A percentile compares a stretch with the other conserved stretches of the same genome.
Conservation (phyloP, 2,113 vertebrate species). For the Bostrychus sinensis region DNA sequence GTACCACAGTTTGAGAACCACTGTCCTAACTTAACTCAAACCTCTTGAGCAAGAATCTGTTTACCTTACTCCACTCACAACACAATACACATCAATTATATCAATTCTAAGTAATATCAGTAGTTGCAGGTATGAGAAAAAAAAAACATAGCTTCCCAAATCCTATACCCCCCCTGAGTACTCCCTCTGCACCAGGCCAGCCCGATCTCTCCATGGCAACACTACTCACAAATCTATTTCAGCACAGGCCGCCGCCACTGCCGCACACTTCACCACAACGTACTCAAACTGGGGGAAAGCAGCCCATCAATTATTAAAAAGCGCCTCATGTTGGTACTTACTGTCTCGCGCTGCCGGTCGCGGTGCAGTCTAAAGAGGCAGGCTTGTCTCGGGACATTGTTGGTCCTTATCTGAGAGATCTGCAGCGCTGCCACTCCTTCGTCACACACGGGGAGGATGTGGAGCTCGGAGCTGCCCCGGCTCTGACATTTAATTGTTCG, state of each 20-base stretch:
- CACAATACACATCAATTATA: too few relatives aligned
- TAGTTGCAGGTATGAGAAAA: constrained; percentile 19
- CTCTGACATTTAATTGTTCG: constrained; percentile 67
- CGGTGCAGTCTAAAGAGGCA: constrained; percentile 5
- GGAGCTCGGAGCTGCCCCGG: constrained; percentile 50
- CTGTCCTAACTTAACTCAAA: too few relatives aligned
- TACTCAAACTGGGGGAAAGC: constrained; percentile 44
- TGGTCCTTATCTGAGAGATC: constrained; percentile 53
- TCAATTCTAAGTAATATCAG: too few relatives aligned
- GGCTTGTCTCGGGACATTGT: not conserved
- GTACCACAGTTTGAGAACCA: too few relatives aligned
- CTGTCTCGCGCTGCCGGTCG: constrained; percentile 46
- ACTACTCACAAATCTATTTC: constrained; percentile 71
- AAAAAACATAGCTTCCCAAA: constrained; percentile 46
- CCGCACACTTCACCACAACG: constrained; percentile 49
- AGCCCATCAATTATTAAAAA: constrained; percentile 69
- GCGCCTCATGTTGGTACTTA: constrained; percentile 66
- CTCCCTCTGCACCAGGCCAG: constrained; percentile 47
- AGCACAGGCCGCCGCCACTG: constrained; percentile 51
- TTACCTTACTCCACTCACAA: too few relatives aligned
- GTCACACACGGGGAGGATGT: constrained; percentile 32
- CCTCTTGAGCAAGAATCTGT: too few relatives aligned
- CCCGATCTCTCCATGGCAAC: constrained; percentile 75
- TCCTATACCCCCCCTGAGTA: constrained; percentile 30
- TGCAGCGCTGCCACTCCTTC: constrained; percentile 44